These are phyloP conservation scores for Rhynchotus rufescens DNA, from an alignment of 2,797 vertebrate species.

Conservation along the genomic window DNA sequence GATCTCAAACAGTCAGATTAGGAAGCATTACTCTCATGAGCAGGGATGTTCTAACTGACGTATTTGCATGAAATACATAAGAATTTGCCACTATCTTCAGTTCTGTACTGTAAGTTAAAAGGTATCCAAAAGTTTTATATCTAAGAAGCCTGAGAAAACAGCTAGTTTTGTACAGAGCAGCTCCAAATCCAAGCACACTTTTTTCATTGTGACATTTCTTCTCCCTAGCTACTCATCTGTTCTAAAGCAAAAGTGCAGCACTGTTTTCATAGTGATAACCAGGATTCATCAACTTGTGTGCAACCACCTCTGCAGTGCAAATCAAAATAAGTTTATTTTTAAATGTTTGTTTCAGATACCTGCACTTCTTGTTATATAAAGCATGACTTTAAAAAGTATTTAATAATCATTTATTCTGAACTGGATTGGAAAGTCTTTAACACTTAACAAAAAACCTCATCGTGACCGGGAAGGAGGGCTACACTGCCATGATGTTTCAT, in stretches of 20 bases:
- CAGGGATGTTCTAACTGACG: background rate
- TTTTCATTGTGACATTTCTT: background rate
- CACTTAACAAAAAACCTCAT: conserved; percentile 5
- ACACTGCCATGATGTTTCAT: background rate
- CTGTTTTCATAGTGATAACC: background rate
- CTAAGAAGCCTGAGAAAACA: background rate
- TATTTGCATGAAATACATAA: background rate
- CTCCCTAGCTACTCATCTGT: background rate
- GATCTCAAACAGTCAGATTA: background rate
- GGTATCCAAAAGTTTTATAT: background rate
- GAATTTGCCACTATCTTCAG: background rate
- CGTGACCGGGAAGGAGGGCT: background rate
- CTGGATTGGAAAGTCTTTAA: background rate
- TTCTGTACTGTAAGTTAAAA: background rate
- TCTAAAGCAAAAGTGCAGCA: background rate
- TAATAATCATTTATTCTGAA: background rate
- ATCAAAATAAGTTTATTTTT: too few relatives aligned
- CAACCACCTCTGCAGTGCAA: background rate
- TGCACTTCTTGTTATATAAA: background rate
- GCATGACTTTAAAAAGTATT: background rate
- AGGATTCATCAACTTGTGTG: background rate
- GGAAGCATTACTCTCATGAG: background rate
- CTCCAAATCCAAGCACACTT: rapidly evolving
- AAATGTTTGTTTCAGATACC: background rate
- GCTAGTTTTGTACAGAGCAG: background rate